Conservation (phyloP, 1,140 invertebrate genomes). For the honey bee (Apis mellifera) region DNA sequence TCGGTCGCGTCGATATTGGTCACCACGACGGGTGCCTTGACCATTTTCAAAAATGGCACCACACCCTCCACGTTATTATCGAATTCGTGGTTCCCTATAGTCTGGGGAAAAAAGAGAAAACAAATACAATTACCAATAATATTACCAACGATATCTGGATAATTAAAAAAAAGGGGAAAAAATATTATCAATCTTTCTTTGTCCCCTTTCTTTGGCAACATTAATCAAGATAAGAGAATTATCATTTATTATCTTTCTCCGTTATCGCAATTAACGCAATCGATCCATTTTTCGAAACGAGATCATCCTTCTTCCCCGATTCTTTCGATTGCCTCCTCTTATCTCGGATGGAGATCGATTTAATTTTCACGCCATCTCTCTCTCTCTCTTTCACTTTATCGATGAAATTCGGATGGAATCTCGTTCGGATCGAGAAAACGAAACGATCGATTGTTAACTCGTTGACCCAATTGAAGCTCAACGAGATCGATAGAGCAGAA, state of each 20-base stretch:
- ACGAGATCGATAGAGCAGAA: neutral
- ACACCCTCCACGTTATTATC: constrained; percentile 89
- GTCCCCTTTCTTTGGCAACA: no score
- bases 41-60: constrained; percentile 86
- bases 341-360: neutral
- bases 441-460: constrained; percentile 30
- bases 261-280: no score
- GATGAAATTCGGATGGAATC: constrained; percentile 1
- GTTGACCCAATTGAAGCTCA: constrained; percentile 19
- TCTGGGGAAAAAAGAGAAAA: constrained; percentile 75
- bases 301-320: no score
- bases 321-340: no score
- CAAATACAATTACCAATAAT: no score
- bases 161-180: no score
- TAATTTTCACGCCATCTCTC: neutral
- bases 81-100: constrained; percentile 95
- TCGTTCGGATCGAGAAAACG: neutral
- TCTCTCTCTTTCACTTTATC: neutral
- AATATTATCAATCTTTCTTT: no score
- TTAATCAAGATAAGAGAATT: no score
- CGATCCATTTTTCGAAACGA: no score
- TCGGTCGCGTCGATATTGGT: constrained; percentile 88
- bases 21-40: constrained; percentile 86
- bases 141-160: no score
- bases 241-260: no score